These are phyloP conservation scores for Bembecia ichneumoniformis DNA, from an alignment of 2,888 invertebrate species.

Conservation along the genomic window DNA sequence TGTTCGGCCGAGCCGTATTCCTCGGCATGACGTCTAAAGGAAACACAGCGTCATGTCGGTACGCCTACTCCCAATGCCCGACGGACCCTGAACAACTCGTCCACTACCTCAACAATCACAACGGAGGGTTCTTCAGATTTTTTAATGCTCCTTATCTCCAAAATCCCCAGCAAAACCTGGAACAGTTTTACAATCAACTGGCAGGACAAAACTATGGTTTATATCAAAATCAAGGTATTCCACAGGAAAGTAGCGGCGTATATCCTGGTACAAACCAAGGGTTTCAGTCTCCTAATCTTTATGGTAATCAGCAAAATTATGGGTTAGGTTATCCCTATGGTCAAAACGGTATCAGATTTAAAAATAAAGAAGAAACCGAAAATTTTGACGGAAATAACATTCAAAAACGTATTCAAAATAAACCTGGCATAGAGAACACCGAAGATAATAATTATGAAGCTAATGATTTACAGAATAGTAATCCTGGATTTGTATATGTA, in stretches of 20 bases:
- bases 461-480: not conserved
- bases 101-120: slow-evolving; percentile 86
- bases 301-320: slow-evolving; percentile 8
- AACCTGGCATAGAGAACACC: slow-evolving; percentile 2
- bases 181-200: slow-evolving; percentile 52
- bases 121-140: slow-evolving; percentile 87
- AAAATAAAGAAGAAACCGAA: slow-evolving; percentile 7
- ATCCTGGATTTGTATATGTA: not conserved
- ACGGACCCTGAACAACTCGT: slow-evolving; percentile 80
- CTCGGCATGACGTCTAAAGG: slow-evolving; percentile 79
- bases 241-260: slow-evolving; percentile 13
- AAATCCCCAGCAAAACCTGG: slow-evolving; percentile 28
- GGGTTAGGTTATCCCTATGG: slow-evolving; percentile 22
- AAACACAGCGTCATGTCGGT: slow-evolving; percentile 71
- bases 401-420: slow-evolving; percentile 49
- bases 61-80: slow-evolving; percentile 82
- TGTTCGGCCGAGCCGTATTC: slow-evolving; percentile 82
- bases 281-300: not conserved
- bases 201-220: slow-evolving; percentile 19
- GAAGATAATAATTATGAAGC: not conserved
- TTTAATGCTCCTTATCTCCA: slow-evolving; percentile 71
- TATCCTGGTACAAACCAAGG: slow-evolving; percentile 8
- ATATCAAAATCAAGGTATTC: slow-evolving; percentile 9
- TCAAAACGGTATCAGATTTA: slow-evolving; percentile 20
- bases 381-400: slow-evolving; percentile 18